Percentiles rank a stretch among this genome's conserved stretches.
Conservation (phyloP, 2,113 vertebrate species). For the Pomatorhinus ruficollis region DNA sequence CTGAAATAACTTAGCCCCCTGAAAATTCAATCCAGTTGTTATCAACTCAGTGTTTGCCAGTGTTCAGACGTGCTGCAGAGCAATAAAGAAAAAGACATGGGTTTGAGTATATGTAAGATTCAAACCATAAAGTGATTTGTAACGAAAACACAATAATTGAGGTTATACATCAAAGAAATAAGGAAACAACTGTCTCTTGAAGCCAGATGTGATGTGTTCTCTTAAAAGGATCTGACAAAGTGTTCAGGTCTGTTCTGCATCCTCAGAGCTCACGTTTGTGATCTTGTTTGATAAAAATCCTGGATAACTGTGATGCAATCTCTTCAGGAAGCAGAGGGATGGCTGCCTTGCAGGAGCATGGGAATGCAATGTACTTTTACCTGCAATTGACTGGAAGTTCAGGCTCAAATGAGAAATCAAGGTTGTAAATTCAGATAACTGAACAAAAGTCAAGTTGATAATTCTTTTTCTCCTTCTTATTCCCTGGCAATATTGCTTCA, state of each 20-base stretch:
- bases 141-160: neutral
- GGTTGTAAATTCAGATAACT: constrained; percentile 11
- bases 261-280: neutral
- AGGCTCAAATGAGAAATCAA: constrained; percentile 4
- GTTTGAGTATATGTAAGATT: neutral
- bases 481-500: neutral
- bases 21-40: neutral
- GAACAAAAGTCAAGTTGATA: constrained; percentile 48
- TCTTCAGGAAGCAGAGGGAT: neutral
- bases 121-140: neutral
- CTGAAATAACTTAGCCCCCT: neutral
- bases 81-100: neutral
- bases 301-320: neutral
- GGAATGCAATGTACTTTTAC: constrained; percentile 5
- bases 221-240: neutral
- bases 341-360: neutral
- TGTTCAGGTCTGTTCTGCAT: neutral
- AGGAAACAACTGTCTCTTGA: neutral
- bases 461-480: neutral
- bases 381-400: neutral
- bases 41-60: neutral
- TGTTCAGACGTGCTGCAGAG: neutral
- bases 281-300: neutral
- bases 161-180: neutral
- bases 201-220: neutral